Conservation (phyloP, 2,113 vertebrate genomes). For the Tonatia bakeri region DNA sequence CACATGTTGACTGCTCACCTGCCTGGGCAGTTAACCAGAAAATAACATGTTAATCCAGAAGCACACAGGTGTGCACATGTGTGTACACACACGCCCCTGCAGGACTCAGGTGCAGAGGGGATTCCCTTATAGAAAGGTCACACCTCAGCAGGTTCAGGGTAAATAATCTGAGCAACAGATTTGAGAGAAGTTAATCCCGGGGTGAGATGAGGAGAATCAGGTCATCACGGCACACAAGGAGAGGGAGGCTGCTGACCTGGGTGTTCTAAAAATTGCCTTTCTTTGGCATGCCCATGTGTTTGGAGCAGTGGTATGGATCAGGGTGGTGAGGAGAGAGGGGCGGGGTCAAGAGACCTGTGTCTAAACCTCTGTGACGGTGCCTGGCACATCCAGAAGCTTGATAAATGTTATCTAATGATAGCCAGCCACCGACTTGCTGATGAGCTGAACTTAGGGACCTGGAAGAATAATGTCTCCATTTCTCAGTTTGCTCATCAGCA, state of each 20-base stretch:
- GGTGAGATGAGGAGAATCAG: neutral
- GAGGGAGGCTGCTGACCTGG: neutral
- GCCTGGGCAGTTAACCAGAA: neutral
- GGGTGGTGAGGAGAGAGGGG: neutral
- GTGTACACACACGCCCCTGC: no score
- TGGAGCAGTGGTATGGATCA: neutral
- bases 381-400: neutral
- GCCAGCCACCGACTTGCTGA: neutral
- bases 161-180: neutral
- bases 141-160: neutral
- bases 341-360: neutral
- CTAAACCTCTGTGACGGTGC: neutral
- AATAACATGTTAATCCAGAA: neutral
- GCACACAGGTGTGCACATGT: no score
- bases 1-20: neutral
- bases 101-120: neutral
- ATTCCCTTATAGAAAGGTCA: constrained; percentile 1
- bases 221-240: neutral
- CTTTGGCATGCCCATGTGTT: neutral
- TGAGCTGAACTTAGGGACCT: neutral
- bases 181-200: constrained; percentile 21
- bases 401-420: neutral
- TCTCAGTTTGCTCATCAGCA: neutral
- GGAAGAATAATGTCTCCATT: neutral
- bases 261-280: neutral